phyloP scores from a whole-genome alignment of 1,140 invertebrate species.

The Coptotermes formosanus region DNA sequence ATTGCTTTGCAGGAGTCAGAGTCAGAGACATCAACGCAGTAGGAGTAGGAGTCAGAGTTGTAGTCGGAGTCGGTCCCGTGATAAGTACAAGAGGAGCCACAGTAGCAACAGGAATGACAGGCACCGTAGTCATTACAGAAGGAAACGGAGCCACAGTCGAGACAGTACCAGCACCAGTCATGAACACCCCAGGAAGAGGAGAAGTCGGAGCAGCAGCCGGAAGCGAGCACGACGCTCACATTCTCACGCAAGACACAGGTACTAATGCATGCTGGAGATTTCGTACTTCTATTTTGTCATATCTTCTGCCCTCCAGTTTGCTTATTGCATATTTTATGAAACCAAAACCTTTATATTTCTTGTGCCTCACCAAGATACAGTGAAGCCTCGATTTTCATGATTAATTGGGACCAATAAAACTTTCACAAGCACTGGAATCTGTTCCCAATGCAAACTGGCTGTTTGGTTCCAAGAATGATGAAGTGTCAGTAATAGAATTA shows the following conservation, averaged over 20 bases:
- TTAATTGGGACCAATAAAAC: no score
- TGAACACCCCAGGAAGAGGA: slow-evolving; percentile 35
- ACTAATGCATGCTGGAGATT: neutral
- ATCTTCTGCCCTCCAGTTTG: no score
- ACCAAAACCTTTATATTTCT: no score
- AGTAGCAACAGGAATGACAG: slow-evolving; percentile 22
- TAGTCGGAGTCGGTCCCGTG: slow-evolving; percentile 22
- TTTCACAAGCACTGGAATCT: no score
- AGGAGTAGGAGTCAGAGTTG: slow-evolving; percentile 39
- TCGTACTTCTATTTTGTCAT: no score
- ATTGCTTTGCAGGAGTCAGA: neutral
- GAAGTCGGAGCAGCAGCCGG: slow-evolving; percentile 41
- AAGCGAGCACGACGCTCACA: slow-evolving; percentile 39
- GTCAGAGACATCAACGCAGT: neutral
- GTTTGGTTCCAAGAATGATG: no score
- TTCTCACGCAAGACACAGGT: neutral
- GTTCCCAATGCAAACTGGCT: no score
- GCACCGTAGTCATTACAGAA: neutral
- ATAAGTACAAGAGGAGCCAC: slow-evolving; percentile 25
- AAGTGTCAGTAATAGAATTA: no score
- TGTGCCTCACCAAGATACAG: no score
- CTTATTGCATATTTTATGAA: no score
- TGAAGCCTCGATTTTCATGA: no score
- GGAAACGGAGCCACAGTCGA: neutral
- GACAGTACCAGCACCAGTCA: slow-evolving; percentile 33